phyloP scores from a whole-genome alignment of 2,888 invertebrate species.

The Sphaerophoria rueppellii region DNA sequence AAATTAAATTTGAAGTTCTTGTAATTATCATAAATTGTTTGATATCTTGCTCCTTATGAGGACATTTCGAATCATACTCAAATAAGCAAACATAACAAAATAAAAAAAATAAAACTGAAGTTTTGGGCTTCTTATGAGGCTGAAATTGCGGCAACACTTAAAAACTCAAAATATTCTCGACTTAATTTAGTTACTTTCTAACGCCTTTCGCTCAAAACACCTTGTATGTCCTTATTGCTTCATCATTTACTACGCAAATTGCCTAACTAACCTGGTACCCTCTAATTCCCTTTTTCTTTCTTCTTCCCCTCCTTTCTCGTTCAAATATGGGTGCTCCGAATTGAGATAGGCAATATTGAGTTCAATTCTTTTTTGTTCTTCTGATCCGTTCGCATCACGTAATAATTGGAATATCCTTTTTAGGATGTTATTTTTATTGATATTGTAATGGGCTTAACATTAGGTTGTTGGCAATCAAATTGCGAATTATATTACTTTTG shows the following conservation, averaged over 20 bases:
- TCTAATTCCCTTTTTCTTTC: not conserved
- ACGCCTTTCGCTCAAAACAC: not conserved
- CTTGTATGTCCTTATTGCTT: too few species aligned
- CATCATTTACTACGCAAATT: not conserved
- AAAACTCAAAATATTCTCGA: too few species aligned
- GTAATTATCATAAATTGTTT: too few species aligned
- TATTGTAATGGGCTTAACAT: constrained; percentile 30
- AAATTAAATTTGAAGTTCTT: too few species aligned
- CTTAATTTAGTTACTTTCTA: too few species aligned
- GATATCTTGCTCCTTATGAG: too few species aligned
- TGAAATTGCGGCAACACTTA: too few species aligned
- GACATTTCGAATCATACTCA: too few species aligned
- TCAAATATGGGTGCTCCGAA: not conserved
- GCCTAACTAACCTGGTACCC: not conserved
- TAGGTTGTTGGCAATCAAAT: constrained; percentile 45
- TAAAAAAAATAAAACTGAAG: too few species aligned
- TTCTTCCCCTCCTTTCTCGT: not conserved
- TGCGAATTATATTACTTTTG: constrained; percentile 51
- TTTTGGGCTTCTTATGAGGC: too few species aligned
- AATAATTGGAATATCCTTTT: constrained; percentile 41
- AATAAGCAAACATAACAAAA: too few species aligned
- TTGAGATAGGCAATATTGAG: not conserved
- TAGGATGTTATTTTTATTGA: constrained; percentile 35
- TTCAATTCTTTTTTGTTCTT: not conserved
- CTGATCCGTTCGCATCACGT: not conserved